Conservation (phyloP, 2,113 vertebrate species). For the Saimiri boliviensis region DNA sequence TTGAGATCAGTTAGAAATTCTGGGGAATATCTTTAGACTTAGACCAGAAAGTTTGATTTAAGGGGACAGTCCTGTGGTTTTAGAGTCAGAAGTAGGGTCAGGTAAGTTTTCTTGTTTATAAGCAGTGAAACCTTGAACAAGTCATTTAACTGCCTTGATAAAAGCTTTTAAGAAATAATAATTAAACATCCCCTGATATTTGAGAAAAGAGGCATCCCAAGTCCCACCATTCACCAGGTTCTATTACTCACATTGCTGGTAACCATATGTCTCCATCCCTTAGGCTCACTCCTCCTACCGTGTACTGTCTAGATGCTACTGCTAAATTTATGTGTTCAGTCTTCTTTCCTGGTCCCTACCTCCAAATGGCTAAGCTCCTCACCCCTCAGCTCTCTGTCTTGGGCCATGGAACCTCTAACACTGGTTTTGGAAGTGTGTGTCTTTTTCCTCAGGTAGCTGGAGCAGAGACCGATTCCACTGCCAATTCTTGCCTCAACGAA, state of each 20-base stretch:
- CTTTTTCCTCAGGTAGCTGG: not conserved
- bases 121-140: not conserved
- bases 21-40: slow-evolving; percentile 25
- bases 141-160: not conserved
- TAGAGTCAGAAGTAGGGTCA: not conserved
- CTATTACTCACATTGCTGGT: not conserved
- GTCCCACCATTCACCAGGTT: not conserved
- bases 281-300: not conserved
- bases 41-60: slow-evolving; percentile 43
- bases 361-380: not conserved
- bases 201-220: not conserved
- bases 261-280: not conserved
- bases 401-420: not conserved
- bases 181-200: not conserved
- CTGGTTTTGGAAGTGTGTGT: not conserved
- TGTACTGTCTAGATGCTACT: not conserved
- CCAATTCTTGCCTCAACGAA: not conserved
- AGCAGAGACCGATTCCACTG: not conserved
- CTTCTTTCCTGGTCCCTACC: not conserved
- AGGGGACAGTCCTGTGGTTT: slow-evolving; percentile 3
- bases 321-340: not conserved
- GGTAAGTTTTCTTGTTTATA: not conserved
- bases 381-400: not conserved
- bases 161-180: not conserved
- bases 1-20: slow-evolving; percentile 40